Percentiles rank a stretch among this genome's conserved stretches.
These are phyloP conservation scores for Brienomyrus longianalis DNA, from an alignment of 2,113 vertebrate genomes.

Conservation along the genomic window DNA sequence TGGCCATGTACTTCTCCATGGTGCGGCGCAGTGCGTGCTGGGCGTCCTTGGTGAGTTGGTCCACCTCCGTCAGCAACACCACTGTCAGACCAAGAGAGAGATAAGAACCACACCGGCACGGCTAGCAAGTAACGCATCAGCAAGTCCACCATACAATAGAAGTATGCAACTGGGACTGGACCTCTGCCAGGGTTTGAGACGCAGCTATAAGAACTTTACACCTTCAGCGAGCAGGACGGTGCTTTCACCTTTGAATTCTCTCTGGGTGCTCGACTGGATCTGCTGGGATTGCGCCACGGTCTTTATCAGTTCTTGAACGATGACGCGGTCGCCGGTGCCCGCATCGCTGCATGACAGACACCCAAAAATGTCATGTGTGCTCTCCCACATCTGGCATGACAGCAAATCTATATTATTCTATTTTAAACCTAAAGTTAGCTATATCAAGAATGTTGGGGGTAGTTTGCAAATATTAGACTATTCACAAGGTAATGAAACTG, in stretches of 20 bases:
- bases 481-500: no score
- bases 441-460: no score
- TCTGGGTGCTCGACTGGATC: constrained; percentile 87
- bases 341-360: constrained; percentile 68
- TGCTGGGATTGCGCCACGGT: constrained; percentile 95
- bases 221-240: not conserved
- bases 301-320: constrained; percentile 94
- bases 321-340: constrained; percentile 86
- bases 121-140: not conserved
- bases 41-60: constrained; percentile 91
- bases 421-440: no score
- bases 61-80: constrained; percentile 89
- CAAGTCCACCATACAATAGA: not conserved
- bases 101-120: not conserved
- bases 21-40: constrained; percentile 93
- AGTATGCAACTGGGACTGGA: not conserved
- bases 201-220: not conserved
- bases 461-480: no score
- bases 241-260: constrained; percentile 87
- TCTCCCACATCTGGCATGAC: not conserved
- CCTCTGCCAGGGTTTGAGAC: not conserved
- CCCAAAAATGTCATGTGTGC: not conserved
- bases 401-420: no score
- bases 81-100: constrained; percentile 56
- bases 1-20: constrained; percentile 96